Conservation (phyloP, 2,797 vertebrate species). For the Tolypeutes matacus region DNA sequence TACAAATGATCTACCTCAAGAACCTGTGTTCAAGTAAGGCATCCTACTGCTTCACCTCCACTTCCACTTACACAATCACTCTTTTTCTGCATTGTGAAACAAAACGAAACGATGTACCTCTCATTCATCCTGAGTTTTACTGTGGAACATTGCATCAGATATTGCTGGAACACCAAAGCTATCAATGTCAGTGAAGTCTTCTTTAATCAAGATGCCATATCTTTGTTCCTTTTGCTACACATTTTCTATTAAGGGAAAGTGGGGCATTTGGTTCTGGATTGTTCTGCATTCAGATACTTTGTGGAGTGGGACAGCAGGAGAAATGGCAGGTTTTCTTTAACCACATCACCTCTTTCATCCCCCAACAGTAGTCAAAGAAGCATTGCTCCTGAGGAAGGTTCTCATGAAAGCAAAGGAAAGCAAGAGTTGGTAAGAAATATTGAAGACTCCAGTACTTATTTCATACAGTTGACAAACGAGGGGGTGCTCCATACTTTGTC, state of each 20-base stretch:
- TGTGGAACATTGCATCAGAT: background rate
- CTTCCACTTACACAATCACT: background rate
- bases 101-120: background rate
- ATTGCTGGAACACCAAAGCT: background rate
- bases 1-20: background rate
- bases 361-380: background rate
- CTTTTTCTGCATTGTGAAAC: conserved; percentile 1
- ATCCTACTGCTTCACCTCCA: background rate
- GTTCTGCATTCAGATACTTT: background rate
- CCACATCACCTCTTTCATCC: background rate
- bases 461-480: background rate
- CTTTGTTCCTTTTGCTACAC: background rate
- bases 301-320: background rate
- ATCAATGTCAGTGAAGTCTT: background rate
- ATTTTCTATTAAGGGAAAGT: conserved; percentile 10
- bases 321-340: background rate
- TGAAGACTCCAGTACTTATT: background rate
- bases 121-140: background rate
- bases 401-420: background rate
- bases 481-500: background rate
- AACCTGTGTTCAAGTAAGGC: background rate
- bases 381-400: background rate
- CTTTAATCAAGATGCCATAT: background rate
- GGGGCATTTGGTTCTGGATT: background rate
- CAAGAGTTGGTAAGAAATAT: background rate